Conservation (phyloP, 2,888 invertebrate genomes). For the Agriotes lineatus region DNA sequence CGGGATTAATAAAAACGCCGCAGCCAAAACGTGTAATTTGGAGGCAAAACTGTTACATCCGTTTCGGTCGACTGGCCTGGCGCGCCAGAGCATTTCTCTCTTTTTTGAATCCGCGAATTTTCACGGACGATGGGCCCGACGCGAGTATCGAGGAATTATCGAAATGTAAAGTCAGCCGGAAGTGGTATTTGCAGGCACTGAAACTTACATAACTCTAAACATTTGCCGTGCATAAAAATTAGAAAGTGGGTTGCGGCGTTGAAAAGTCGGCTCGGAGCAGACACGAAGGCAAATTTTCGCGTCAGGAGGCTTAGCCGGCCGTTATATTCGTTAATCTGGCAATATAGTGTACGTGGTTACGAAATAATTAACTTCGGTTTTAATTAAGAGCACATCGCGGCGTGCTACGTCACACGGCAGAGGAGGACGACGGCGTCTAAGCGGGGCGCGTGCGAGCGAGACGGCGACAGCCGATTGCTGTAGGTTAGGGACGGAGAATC, state of each 20-base stretch:
- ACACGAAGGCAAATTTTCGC: too few relatives aligned
- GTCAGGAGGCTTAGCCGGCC: too few relatives aligned
- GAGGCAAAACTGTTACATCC: conserved; percentile 5
- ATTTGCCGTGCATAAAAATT: conserved; percentile 34
- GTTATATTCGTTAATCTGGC: too few relatives aligned
- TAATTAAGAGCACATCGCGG: background rate
- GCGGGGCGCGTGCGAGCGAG: background rate
- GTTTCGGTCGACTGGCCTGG: background rate
- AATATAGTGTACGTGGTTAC: background rate
- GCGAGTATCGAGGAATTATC: background rate
- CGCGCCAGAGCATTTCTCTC: background rate
- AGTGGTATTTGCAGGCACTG: conserved; percentile 15
- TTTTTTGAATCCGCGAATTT: background rate
- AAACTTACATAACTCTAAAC: conserved; percentile 29
- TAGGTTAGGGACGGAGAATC: conserved; percentile 44
- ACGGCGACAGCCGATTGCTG: conserved; percentile 26
- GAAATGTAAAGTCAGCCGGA: conserved; percentile 10
- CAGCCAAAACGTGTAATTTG: conserved; percentile 2
- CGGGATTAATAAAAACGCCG: background rate
- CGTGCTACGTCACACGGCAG: conserved; percentile 17
- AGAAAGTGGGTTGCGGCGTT: conserved; percentile 33
- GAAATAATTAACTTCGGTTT: background rate
- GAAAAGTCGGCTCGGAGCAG: conserved; percentile 8
- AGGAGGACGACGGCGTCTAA: background rate
- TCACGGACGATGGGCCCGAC: too few relatives aligned